Evolutionary conservation across 2,113 vertebrate species (phyloP).

Genomic region (Melanerpes formicivorus): DNA sequence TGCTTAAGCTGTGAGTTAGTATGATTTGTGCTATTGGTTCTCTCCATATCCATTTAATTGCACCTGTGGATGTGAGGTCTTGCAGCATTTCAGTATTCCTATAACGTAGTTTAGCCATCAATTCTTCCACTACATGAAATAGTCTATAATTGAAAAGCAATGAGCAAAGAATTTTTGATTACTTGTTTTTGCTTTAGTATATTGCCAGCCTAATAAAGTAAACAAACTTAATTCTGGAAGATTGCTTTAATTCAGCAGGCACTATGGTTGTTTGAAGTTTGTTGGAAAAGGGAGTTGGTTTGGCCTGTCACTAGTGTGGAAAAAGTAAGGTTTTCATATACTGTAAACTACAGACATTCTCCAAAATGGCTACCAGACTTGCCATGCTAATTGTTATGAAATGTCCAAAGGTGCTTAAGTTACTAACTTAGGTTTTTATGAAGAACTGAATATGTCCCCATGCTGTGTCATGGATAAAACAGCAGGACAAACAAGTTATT

Average conservation of each 20-base stretch:
- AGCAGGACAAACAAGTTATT: neutral
- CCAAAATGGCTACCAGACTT: neutral
- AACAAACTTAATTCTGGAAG: neutral
- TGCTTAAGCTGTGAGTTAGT: neutral
- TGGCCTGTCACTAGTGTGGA: neutral
- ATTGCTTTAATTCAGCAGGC: neutral
- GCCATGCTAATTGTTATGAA: neutral
- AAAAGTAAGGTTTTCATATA: neutral
- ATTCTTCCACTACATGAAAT: neutral
- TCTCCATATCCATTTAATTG: neutral
- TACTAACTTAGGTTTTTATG: conserved; percentile 20
- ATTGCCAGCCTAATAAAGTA: neutral
- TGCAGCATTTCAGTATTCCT: neutral
- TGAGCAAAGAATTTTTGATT: neutral
- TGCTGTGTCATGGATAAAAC: neutral
- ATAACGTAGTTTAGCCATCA: neutral
- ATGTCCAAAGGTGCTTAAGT: neutral
- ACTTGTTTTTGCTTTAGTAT: neutral
- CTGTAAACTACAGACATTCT: neutral
- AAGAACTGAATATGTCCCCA: neutral
- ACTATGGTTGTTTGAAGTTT: neutral
- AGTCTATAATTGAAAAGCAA: neutral
- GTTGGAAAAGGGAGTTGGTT: neutral
- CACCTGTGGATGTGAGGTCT: neutral
- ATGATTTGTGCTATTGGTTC: neutral